A percentile compares a stretch with the other conserved stretches of the same genome.
Evolutionary conservation across 2,797 vertebrate genomes (phyloP).

Genomic region (Chaetophractus vellerosus): DNA sequence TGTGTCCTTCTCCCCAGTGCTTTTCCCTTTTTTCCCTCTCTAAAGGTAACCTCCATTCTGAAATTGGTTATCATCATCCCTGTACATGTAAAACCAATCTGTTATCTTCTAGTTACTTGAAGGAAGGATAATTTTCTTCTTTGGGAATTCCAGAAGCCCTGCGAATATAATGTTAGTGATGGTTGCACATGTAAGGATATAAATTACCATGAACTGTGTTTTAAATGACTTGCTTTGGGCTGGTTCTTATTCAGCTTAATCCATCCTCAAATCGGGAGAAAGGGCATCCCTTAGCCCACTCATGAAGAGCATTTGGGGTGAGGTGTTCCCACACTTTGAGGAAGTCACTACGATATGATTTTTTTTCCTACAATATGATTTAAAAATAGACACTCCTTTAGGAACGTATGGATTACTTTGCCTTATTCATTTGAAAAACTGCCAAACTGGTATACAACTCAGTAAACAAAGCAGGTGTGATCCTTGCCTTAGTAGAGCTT

Average conservation of each 20-base stretch:
- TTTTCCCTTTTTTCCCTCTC: not conserved
- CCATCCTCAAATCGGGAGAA: not conserved
- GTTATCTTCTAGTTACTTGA: conserved; percentile 4
- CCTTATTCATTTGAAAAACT: conserved; percentile 33
- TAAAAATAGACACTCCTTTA: conserved; percentile 5
- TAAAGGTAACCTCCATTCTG: not conserved
- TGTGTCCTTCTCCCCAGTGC: not conserved
- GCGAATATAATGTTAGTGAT: not conserved
- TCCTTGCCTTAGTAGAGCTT: not conserved
- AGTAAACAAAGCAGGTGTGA: not conserved
- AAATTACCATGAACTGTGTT: conserved; percentile 16
- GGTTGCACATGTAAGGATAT: not conserved
- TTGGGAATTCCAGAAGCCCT: not conserved
- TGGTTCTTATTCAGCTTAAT: not conserved
- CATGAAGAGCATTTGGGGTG: not conserved
- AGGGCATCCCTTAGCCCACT: not conserved
- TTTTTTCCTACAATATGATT: not conserved
- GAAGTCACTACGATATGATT: not conserved
- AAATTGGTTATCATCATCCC: conserved; percentile 5
- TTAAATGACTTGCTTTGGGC: conserved; percentile 40
- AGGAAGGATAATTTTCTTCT: conserved; percentile 4
- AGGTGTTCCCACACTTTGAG: not conserved
- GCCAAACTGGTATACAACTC: not conserved
- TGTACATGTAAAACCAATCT: not conserved
- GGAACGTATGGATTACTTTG: not conserved